These are phyloP conservation scores for Bergia sp. DNA, from an alignment of 92 coral and sea anemone genomes.

Conservation along the genomic window DNA sequence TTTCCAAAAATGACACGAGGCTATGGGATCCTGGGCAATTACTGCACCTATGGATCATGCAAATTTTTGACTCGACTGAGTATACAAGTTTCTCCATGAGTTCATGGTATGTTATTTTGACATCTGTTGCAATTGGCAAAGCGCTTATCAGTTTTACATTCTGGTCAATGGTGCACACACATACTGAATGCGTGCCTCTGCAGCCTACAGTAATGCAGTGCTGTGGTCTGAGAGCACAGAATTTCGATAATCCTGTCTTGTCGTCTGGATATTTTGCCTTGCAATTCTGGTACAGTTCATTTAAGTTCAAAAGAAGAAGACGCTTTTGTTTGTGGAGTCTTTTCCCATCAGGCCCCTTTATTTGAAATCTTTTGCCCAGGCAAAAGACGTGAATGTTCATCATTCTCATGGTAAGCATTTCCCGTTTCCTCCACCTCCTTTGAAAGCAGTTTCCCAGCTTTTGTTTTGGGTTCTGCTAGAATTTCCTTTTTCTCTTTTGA, in stretches of 20 bases:
- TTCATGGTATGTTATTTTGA: slow-evolving; percentile 2
- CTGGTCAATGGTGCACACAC: slow-evolving; percentile 25
- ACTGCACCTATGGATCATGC: slow-evolving; percentile 6
- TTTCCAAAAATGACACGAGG: background rate
- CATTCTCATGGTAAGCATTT: background rate
- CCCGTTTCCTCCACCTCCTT: background rate
- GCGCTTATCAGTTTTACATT: slow-evolving; percentile 15
- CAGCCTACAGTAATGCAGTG: slow-evolving; percentile 29
- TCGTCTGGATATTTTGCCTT: slow-evolving; percentile 6
- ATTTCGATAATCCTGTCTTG: slow-evolving; percentile 2
- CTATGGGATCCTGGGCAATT: background rate
- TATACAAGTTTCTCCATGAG: slow-evolving; percentile 13
- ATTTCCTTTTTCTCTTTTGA: slow-evolving; percentile 9
- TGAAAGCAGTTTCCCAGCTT: slow-evolving; percentile 8
- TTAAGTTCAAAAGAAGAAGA: background rate
- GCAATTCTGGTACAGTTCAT: slow-evolving; percentile 2
- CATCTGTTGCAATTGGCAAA: slow-evolving; percentile 1
- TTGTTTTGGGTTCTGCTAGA: slow-evolving; percentile 21
- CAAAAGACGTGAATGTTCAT: slow-evolving; percentile 23
- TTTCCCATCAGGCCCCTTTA: slow-evolving; percentile 17
- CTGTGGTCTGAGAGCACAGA: slow-evolving; percentile 5
- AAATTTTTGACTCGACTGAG: slow-evolving; percentile 19
- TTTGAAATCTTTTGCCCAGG: slow-evolving; percentile 11
- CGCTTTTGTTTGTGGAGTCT: background rate
- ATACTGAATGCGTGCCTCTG: slow-evolving; percentile 23